phyloP scores from a whole-genome alignment of 2,797 vertebrate genomes.

The Acanthornis magna region DNA sequence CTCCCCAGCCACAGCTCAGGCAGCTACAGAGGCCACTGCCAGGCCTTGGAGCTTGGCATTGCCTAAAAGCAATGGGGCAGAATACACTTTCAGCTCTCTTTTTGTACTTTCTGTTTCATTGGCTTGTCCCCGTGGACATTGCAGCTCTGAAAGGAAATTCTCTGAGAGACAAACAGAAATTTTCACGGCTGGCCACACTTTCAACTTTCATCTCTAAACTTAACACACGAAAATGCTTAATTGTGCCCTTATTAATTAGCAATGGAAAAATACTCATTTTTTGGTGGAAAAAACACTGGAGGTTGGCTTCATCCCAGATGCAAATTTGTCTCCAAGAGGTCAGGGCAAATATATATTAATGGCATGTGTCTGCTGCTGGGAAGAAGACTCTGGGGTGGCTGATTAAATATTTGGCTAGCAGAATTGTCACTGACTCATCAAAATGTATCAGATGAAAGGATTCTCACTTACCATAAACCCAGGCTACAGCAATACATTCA shows the following conservation, averaged over 20 bases:
- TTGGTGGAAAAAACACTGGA: background rate
- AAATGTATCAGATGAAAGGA: background rate
- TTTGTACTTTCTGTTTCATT: background rate
- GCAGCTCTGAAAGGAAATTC: conserved; percentile 20
- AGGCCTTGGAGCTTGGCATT: background rate
- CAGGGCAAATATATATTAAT: conserved; percentile 6
- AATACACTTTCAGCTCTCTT: background rate
- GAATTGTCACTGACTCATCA: background rate
- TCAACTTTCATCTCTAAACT: conserved; percentile 19
- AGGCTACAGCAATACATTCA: conserved; percentile 99
- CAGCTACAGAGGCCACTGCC: background rate
- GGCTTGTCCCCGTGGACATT: background rate
- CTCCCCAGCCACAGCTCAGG: background rate
- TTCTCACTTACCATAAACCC: conserved; percentile 94
- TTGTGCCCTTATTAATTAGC: conserved; percentile 35
- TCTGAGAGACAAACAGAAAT: background rate
- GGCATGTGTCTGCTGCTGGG: background rate
- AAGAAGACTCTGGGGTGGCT: background rate
- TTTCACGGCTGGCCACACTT: conserved; percentile 31
- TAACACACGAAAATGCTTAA: conserved; percentile 23
- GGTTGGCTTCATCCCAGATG: conserved; percentile 14
- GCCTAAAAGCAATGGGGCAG: background rate
- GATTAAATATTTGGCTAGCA: background rate
- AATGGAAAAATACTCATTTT: conserved; percentile 36
- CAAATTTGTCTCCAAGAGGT: conserved; percentile 20